phyloP scores from a whole-genome alignment of 2,888 invertebrate genomes.

The Tanaodytes sp. region DNA sequence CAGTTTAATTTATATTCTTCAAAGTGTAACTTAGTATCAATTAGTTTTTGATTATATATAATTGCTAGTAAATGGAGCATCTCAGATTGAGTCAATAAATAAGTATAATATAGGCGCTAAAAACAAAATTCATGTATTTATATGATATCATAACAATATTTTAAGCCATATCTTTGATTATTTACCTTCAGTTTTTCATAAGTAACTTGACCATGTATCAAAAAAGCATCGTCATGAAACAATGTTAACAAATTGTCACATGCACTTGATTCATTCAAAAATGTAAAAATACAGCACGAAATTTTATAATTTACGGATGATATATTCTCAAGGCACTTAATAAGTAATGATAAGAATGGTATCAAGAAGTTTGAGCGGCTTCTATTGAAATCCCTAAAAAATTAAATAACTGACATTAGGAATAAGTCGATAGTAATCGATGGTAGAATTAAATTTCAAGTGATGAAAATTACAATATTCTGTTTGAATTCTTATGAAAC shows the following conservation, averaged over 20 bases:
- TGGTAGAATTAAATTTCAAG: too few relatives aligned
- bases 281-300: slow-evolving; percentile 56
- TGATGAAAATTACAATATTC: too few relatives aligned
- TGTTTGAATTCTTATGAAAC: slow-evolving; percentile 60
- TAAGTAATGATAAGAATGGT: slow-evolving; percentile 60
- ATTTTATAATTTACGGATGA: slow-evolving; percentile 58
- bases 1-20: slow-evolving; percentile 57
- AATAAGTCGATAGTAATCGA: too few relatives aligned
- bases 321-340: slow-evolving; percentile 60
- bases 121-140: slow-evolving; percentile 15
- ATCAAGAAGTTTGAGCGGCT: slow-evolving; percentile 61
- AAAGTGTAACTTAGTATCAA: slow-evolving; percentile 45
- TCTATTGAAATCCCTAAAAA: slow-evolving; percentile 61
- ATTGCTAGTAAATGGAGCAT: slow-evolving; percentile 64
- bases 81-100: slow-evolving; percentile 68
- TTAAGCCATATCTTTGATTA: neutral
- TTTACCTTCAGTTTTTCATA: slow-evolving; percentile 62
- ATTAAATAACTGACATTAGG: slow-evolving; percentile 7
- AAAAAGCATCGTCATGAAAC: slow-evolving; percentile 58
- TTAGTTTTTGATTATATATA: slow-evolving; percentile 57
- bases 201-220: slow-evolving; percentile 61
- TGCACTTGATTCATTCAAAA: slow-evolving; percentile 55
- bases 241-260: slow-evolving; percentile 53
- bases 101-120: slow-evolving; percentile 66
- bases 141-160: too few relatives aligned